Evolutionary conservation across 2,888 invertebrate species (phyloP), one percentile per base, ranked within the genome.

Genomic region (Catonia carolina): DNA sequence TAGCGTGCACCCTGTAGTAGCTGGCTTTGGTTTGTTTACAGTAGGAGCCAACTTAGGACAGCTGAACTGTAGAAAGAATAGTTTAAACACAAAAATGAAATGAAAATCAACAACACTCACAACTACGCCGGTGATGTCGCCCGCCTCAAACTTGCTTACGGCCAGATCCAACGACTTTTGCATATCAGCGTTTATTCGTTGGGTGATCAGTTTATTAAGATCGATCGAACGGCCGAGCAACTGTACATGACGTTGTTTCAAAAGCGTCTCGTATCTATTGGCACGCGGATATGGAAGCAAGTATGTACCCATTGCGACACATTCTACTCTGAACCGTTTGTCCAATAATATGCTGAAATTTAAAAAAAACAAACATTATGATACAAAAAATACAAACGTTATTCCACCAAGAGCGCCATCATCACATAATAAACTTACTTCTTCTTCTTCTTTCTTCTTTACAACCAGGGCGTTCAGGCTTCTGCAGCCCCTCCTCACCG

Each of bases 251-350:
- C 97, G 75, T 75, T 99, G 98, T 64, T 94, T 86, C 65, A 99
- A 76, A 59, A 99, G 77, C 1, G 96, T 95, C 68, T 95, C 94
- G 74, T 97, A 99, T 45, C 98, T 82, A 68, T 95, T 94, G 36
- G 95, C 91, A 49, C 87, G 82, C 5, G 93, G 90, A 69, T 90
- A 89, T 5, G 86, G 80, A 53, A 90, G 78, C 61, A 90, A 81
- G 71, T 86, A 86, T 1, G 94, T 92, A 3, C 94, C 94, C 36
- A 90, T 81, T 6, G 89, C 87, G 37, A 89, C 86, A 70, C 96
- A 96, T 72, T 99, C 98, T 4, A 91, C 86, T 6, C 97, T 84
- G 74, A 97, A 98, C n/a, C 96, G 81, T 76, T 98, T 97, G 75
- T 98, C 98, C 63, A 98, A 75, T 68, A 96, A 78, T 76, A 97